Conservation (phyloP, 2,888 invertebrate species). For the Falcaria lacertinaria region DNA sequence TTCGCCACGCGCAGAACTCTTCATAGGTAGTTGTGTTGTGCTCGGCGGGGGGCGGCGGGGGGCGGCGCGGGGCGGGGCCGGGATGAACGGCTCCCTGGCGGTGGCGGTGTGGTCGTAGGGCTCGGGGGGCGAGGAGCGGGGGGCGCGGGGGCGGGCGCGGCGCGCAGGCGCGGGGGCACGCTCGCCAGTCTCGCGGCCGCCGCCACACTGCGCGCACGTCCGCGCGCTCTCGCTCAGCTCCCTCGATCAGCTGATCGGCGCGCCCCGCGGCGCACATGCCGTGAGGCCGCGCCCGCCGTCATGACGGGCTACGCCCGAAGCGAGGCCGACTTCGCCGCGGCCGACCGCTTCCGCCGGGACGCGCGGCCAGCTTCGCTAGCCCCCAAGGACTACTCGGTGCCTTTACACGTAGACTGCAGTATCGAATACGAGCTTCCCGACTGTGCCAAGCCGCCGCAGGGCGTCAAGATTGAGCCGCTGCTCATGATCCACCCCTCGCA, state of each 20-base stretch:
- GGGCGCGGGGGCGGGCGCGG: constrained; percentile 31
- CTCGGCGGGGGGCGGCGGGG: constrained; percentile 26
- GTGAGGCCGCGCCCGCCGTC: constrained; percentile 70
- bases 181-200: constrained; percentile 58
- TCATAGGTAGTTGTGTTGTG: constrained; percentile 13
- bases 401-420: constrained; percentile 94
- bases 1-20: constrained; percentile 5
- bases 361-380: constrained; percentile 72
- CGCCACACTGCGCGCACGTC: constrained; percentile 54
- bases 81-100: constrained; percentile 31
- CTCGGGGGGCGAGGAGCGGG: constrained; percentile 29
- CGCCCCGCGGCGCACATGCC: constrained; percentile 73
- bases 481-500: constrained; percentile 95
- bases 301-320: constrained; percentile 77
- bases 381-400: constrained; percentile 91
- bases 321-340: constrained; percentile 72
- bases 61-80: constrained; percentile 21
- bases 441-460: constrained; percentile 92
- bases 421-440: constrained; percentile 95
- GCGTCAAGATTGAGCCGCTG: constrained; percentile 89
- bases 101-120: constrained; percentile 29
- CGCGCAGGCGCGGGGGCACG: constrained; percentile 50
- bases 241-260: constrained; percentile 70
- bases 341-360: constrained; percentile 69
- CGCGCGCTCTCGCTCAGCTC: constrained; percentile 43